These are phyloP conservation scores for Heliconius aoede DNA, from an alignment of 2,888 invertebrate genomes.

Conservation along the genomic window DNA sequence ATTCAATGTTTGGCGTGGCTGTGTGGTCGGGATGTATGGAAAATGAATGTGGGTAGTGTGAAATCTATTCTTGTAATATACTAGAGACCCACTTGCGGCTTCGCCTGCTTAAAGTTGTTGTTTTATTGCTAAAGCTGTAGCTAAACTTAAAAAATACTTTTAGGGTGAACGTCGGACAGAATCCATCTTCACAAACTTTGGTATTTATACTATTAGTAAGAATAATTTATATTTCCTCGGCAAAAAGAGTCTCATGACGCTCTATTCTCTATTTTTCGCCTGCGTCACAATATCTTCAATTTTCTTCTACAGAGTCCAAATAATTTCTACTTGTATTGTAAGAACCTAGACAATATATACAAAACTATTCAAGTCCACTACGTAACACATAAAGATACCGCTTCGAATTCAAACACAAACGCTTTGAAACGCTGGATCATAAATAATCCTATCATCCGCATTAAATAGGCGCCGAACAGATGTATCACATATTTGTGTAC, in stretches of 20 bases:
- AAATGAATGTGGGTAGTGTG: not conserved
- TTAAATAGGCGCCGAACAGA: slow-evolving; percentile 52
- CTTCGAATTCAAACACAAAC: slow-evolving; percentile 38
- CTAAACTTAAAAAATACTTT: too few relatives aligned
- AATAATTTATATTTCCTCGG: not conserved
- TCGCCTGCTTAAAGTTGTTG: not conserved
- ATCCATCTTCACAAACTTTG: too few relatives aligned
- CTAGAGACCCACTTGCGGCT: too few relatives aligned
- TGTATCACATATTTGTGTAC: slow-evolving; percentile 47
- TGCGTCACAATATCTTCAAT: not conserved
- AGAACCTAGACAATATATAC: not conserved
- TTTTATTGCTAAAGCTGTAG: not conserved
- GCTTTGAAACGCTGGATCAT: slow-evolving; percentile 47
- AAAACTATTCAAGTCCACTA: slow-evolving; percentile 5
- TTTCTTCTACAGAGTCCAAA: not conserved
- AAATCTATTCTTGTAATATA: not conserved
- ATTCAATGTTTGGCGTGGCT: not conserved
- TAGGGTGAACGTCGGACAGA: too few relatives aligned
- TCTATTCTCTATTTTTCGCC: too few relatives aligned
- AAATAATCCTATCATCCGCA: slow-evolving; percentile 52
- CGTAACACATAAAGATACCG: slow-evolving; percentile 18
- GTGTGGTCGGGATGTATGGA: not conserved
- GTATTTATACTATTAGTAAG: too few relatives aligned
- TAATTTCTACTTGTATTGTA: not conserved
- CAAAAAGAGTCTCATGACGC: too few relatives aligned